Evolutionary conservation across 2,113 vertebrate species (phyloP).

Genomic region (Callithrix jacchus): DNA sequence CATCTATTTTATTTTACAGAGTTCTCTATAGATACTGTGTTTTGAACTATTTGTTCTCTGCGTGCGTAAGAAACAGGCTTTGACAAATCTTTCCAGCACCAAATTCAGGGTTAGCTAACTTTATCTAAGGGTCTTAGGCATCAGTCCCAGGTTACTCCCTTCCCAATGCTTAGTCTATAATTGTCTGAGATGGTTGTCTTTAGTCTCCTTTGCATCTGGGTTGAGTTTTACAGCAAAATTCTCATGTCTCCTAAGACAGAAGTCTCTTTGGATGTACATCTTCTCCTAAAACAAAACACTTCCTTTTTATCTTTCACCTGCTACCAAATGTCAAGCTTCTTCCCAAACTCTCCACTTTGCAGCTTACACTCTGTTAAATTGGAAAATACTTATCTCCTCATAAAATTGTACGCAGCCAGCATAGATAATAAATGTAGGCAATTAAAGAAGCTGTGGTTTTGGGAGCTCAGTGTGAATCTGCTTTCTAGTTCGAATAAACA

Average conservation of each 20-base stretch:
- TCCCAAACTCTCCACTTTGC: not conserved
- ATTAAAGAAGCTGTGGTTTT: not conserved
- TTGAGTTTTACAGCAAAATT: not conserved
- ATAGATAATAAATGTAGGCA: not conserved
- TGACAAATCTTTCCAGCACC: not conserved
- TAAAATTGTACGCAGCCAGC: not conserved
- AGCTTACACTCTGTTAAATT: not conserved
- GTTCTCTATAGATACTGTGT: not conserved
- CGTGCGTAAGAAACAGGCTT: not conserved
- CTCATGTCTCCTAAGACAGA: not conserved
- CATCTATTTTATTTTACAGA: not conserved
- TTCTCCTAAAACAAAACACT: not conserved
- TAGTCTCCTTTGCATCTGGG: not conserved
- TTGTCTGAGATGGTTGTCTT: not conserved
- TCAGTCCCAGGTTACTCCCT: not conserved
- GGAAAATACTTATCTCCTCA: not conserved
- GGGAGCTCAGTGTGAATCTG: not conserved
- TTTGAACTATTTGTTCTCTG: not conserved
- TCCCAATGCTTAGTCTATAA: not conserved
- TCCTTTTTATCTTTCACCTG: not conserved
- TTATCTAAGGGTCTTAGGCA: not conserved
- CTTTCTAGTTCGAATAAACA: not conserved
- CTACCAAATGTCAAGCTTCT: not conserved
- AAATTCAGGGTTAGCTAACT: not conserved
- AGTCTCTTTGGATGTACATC: not conserved